Evolutionary conservation across 2,797 vertebrate species (phyloP).

Genomic region (Danio aesculapii): DNA sequence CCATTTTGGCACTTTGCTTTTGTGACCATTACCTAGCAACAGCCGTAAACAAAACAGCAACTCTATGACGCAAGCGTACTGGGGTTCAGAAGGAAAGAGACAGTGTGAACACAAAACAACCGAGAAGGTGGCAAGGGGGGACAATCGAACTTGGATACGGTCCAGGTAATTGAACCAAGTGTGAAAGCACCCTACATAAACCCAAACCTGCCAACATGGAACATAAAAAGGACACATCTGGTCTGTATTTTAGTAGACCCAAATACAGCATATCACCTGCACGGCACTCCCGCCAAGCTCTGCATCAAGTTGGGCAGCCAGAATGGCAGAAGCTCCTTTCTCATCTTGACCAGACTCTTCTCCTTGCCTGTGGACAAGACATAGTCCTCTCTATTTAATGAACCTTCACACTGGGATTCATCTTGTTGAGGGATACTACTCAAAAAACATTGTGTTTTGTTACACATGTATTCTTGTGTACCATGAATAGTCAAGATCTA

Average conservation of each 20-base stretch:
- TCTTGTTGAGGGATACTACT: slow-evolving; percentile 3
- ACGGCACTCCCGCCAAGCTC: slow-evolving; percentile 69
- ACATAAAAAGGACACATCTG: no score
- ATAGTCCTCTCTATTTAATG: neutral
- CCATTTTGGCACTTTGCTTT: no score
- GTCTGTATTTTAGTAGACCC: neutral
- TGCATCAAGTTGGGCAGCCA: slow-evolving; percentile 70
- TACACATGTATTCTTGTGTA: slow-evolving; percentile 24
- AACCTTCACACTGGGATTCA: slow-evolving; percentile 9
- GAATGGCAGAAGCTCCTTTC: slow-evolving; percentile 64
- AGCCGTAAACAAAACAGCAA: no score
- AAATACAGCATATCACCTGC: slow-evolving; percentile 65
- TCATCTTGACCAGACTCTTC: slow-evolving; percentile 72
- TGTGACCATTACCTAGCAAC: no score
- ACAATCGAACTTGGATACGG: no score
- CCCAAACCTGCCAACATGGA: no score
- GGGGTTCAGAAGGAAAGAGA: no score
- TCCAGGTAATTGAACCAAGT: no score
- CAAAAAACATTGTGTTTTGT: slow-evolving; percentile 18
- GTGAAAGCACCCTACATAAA: no score
- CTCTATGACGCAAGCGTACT: no score
- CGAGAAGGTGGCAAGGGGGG: no score
- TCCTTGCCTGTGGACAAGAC: slow-evolving; percentile 71
- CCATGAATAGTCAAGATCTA: slow-evolving; percentile 38
- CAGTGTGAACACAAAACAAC: no score